phyloP scores from a whole-genome alignment of 2,113 vertebrate species.

The Protomyctophum bolini region DNA sequence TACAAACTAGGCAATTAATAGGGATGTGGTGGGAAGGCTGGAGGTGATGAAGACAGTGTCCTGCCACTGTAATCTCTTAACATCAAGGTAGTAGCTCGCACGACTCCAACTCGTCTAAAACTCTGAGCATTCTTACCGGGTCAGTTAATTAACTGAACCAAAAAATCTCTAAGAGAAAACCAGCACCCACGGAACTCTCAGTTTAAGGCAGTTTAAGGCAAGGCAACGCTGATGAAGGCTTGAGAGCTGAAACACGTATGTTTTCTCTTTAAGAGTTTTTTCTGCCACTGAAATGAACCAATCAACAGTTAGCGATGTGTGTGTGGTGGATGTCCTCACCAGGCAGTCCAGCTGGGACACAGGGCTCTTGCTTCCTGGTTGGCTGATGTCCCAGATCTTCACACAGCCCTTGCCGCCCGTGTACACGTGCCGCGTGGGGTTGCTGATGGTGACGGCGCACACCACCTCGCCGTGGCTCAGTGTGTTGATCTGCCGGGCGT shows the following conservation, averaged over 20 bases:
- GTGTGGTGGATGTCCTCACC: conserved; percentile 58
- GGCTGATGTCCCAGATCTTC: conserved; percentile 97
- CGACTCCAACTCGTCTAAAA: too few relatives aligned
- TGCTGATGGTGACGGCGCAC: conserved; percentile 94
- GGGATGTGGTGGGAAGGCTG: conserved; percentile 1
- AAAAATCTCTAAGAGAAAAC: too few relatives aligned
- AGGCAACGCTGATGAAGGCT: too few relatives aligned
- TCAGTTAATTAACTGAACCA: too few relatives aligned
- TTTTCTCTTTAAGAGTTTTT: background rate
- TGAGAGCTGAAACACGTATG: too few relatives aligned
- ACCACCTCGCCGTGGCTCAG: conserved; percentile 94
- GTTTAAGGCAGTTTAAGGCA: too few relatives aligned
- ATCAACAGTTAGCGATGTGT: background rate
- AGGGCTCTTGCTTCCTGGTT: conserved; percentile 93
- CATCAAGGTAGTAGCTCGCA: too few relatives aligned
- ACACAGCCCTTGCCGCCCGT: conserved; percentile 95
- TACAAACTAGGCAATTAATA: too few relatives aligned
- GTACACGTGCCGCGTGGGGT: conserved; percentile 93
- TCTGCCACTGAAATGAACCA: conserved; percentile 22
- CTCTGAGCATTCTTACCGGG: too few relatives aligned
- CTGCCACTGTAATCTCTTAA: too few relatives aligned
- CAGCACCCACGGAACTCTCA: too few relatives aligned
- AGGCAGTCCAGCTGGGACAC: conserved; percentile 96
- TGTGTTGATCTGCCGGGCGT: conserved; percentile 94
- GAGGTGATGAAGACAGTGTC: conserved; percentile 24